phyloP scores from a whole-genome alignment of 2,888 invertebrate species.

The Cryptus viduatorius region DNA sequence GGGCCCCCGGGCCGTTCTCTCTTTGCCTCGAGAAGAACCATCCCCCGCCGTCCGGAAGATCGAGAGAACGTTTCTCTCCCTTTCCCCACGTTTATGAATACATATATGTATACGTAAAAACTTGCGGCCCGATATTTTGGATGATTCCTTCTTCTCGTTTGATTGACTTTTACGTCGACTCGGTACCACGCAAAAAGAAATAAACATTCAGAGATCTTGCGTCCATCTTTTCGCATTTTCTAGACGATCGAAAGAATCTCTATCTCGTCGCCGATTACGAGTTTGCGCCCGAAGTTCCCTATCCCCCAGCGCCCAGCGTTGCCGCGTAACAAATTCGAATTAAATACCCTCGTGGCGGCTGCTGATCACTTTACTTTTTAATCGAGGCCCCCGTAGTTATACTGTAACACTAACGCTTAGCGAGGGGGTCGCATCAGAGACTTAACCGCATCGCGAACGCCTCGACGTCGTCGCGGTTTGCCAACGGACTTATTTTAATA shows the following conservation, averaged over 20 bases:
- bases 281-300: conserved; percentile 5
- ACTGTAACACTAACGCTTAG: conserved; percentile 18
- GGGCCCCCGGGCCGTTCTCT: conserved; percentile 43
- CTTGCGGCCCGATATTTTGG: not conserved
- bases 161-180: not conserved
- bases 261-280: not conserved
- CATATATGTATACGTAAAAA: not conserved
- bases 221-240: not conserved
- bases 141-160: not conserved
- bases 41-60: not conserved
- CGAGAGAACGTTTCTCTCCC: not conserved
- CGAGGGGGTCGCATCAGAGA: conserved; percentile 53
- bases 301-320: conserved; percentile 34
- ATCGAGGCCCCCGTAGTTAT: conserved; percentile 42
- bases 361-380: conserved; percentile 66
- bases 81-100: not conserved
- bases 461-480: conserved; percentile 74
- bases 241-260: not conserved
- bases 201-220: not conserved
- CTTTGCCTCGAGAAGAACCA: not conserved
- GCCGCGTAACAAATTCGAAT: conserved; percentile 44
- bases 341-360: conserved; percentile 32
- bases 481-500: conserved; percentile 83
- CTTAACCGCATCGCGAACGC: conserved; percentile 62
- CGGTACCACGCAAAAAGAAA: not conserved